Conservation (phyloP, 2,888 invertebrate species). For the Torymus auratus region DNA sequence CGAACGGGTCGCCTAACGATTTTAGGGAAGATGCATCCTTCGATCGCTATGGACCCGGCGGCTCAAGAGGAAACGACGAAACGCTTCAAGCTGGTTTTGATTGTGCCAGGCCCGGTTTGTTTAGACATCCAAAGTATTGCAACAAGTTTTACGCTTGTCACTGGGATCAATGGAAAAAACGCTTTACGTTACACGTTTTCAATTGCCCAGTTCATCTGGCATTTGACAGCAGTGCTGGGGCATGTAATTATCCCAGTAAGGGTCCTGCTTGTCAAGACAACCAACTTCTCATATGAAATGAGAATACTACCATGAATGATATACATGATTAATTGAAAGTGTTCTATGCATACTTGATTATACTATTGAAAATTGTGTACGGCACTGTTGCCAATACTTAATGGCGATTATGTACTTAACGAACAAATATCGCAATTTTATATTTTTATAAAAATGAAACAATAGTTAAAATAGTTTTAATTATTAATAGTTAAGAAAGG, state of each 20-base stretch:
- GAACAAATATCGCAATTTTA: background rate
- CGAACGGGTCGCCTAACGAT: conserved; percentile 15
- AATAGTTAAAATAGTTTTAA: conserved; percentile 10
- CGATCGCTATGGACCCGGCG: conserved; percentile 79
- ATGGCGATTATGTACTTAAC: background rate
- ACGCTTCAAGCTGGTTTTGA: conserved; percentile 78
- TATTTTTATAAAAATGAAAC: conserved; percentile 4
- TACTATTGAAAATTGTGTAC: background rate
- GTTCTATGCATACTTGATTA: too few relatives aligned
- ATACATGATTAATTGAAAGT: too few relatives aligned
- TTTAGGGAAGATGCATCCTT: conserved; percentile 76
- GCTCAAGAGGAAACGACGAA: conserved; percentile 59
- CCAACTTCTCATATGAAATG: conserved; percentile 80
- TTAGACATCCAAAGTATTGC: conserved; percentile 85
- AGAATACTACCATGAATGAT: conserved; percentile 35
- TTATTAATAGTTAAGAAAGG: too few relatives aligned
- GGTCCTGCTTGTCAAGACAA: conserved; percentile 87
- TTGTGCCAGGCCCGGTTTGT: conserved; percentile 79
- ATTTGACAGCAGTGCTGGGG: conserved; percentile 85
- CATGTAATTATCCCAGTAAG: conserved; percentile 90
- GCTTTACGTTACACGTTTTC: conserved; percentile 86
- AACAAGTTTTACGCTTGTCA: conserved; percentile 90
- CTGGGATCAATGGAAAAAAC: conserved; percentile 87
- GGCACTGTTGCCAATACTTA: background rate
- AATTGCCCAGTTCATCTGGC: conserved; percentile 88